Base-by-base conservation (phyloP, 2,888 invertebrate species). In the Tanytarsus gracilentus region DNA sequence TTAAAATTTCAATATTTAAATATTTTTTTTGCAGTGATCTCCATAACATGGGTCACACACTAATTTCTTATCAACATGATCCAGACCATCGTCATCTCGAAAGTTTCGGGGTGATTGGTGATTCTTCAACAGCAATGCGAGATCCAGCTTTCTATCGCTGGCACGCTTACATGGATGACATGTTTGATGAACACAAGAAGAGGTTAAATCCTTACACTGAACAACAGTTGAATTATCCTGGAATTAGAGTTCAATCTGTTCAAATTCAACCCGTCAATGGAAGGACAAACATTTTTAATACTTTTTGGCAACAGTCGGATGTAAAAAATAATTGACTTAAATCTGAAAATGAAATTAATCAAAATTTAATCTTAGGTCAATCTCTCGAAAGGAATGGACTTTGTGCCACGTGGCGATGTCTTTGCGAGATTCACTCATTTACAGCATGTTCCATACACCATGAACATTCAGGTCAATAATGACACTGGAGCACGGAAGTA, bases 61-160 rank as follows among this genome's bases (percentile, higher is more conserved):
- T 87, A 68, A 80, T 90, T 62, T 82, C 87, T 0, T 85, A 82
- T 69, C 74, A 82, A 3, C 90, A 91, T 68, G 91, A 92, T 71
- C 89, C 90, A 0, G 88, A 88, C 70, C 82, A 84, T 68, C 70
- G 72, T 53, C 69, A 70, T 60, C 68, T 88, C 85, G 90, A 91
- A 73, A 80, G 81, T 52, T 86, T 86, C 67, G 84, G 86, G 36
- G 85, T 88, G 26, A 90, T 91, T 80, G 89, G 88, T 0, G 58
- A 48, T 68, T 82, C 86, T 0, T 81, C 88, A 0, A 89, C 89
- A 0, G 87, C 90, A 0, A 90, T 91, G 89, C 77, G 91, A 2
- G 92, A 92, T 73, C 90, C 91, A 0, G 74, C 86, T 16, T 91
- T 91, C 77, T 91, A 90, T 75, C 82, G 87, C 69, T 89, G 86